Conservation (phyloP, 2,888 invertebrate species). For the Selenia dentaria region DNA sequence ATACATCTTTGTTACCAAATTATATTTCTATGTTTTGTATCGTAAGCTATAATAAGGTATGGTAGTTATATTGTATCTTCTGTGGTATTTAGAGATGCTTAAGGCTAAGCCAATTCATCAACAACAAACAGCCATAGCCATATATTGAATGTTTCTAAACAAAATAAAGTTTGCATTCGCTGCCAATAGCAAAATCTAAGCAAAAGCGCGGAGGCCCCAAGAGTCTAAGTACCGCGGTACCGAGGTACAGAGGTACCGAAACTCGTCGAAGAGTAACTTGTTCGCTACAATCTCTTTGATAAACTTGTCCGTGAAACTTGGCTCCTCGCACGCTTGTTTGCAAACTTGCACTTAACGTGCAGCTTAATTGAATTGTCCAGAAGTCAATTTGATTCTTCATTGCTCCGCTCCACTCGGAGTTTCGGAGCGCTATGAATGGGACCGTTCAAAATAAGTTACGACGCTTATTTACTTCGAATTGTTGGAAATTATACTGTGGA, state of each 20-base stretch:
- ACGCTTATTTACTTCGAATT: constrained; percentile 11
- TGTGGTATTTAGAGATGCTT: too few species aligned
- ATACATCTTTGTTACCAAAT: too few species aligned
- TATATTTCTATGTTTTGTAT: too few species aligned
- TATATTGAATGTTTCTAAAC: too few species aligned
- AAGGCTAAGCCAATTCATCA: too few species aligned
- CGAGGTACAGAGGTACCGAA: constrained; percentile 23
- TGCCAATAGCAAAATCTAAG: constrained; percentile 7
- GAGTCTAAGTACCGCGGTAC: constrained; percentile 7
- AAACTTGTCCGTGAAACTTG: constrained; percentile 65
- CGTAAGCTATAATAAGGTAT: too few species aligned
- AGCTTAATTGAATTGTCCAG: constrained; percentile 79
- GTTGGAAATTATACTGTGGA: constrained; percentile 2
- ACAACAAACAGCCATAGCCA: too few species aligned
- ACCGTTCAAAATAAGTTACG: constrained; percentile 13
- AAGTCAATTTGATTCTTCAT: constrained; percentile 74
- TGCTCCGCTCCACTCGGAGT: constrained; percentile 35
- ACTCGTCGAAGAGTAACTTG: constrained; percentile 66
- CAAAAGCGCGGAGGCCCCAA: constrained; percentile 6
- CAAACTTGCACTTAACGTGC: constrained; percentile 77
- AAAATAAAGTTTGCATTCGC: constrained; percentile 20
- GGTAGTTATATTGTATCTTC: too few species aligned
- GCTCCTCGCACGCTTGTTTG: constrained; percentile 69
- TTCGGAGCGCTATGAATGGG: constrained; percentile 21
- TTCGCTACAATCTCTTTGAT: constrained; percentile 67